These are phyloP conservation scores for Diarsia rubi DNA, from an alignment of 2,888 invertebrate genomes.

Conservation along the genomic window DNA sequence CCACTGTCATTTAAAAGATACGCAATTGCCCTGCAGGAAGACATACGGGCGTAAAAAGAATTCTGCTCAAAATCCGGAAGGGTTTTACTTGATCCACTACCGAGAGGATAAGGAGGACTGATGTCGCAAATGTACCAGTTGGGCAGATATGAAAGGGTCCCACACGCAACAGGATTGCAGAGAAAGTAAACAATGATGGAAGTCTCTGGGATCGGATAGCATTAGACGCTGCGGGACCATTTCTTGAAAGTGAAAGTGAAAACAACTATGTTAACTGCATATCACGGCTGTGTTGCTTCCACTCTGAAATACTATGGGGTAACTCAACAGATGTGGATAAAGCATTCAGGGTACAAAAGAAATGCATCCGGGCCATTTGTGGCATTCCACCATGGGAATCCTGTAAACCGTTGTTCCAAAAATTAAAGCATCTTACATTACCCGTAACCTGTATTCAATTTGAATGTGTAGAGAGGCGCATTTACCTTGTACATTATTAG, in stretches of 20 bases:
- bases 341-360: no score
- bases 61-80: not conserved
- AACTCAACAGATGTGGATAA: no score
- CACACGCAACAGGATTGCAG: not conserved
- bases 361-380: no score
- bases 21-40: no score
- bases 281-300: no score
- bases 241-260: not conserved
- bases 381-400: no score
- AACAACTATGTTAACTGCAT: no score
- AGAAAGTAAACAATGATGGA: not conserved
- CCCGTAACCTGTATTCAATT: no score
- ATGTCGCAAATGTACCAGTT: not conserved
- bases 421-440: no score
- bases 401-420: no score
- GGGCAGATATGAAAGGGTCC: not conserved
- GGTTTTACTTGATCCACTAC: not conserved
- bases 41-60: not conserved
- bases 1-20: no score
- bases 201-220: not conserved
- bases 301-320: no score
- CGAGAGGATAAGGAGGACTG: not conserved
- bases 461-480: constrained; percentile 3
- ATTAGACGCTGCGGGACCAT: not conserved
- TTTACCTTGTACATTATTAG: constrained; percentile 96